Base-by-base conservation (phyloP, 2,113 vertebrate species). In the Todiramphus saurophagus region DNA sequence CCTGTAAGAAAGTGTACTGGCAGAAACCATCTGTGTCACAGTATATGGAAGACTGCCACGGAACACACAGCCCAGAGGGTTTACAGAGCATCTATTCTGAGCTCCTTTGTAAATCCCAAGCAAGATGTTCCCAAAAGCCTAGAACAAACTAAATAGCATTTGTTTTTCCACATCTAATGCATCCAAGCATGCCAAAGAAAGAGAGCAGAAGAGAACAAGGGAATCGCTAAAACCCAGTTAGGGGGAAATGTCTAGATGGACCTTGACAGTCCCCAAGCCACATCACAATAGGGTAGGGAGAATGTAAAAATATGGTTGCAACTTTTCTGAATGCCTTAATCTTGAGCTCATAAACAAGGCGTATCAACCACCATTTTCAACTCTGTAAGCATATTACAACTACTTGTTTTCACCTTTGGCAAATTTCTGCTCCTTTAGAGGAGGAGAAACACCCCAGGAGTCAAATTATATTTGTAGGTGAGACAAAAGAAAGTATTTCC, bases 1-100 rank as follows among this genome's bases (percentile, higher is more conserved):
- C 58, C 76, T 48, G 33, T 41, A 0, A 80, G 88, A 20, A 67
- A 88, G 67, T 66, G 59, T 74, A 44, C 70, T 85, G 75, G 90
- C 90, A 93, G 79, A 56, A 95, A 39, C 83, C 93, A 67, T 96
- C 76, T 74, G 56, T 86, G 94, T 90, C 83, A 74, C 0, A 2
- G 78, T 5, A 46, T 43, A 51, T 88, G 90, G 94, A 90, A 66
- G 2, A 17, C 19, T 14, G 55, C 89, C 91, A 93, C 16, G 63
- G 46, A 80, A 93, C 79, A 69, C 63, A 15, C 0, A 5, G 95
- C 88, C 82, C 94, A 80, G 59, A 76, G 89, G 59, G 39, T 72
- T 85, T 83, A 59, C 70, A 79, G 89, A 88, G 78, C 76, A 83
- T 88, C 85, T 95, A 86, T 83, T 94, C 93, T 64, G 64, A 95